Evolutionary conservation across 2,797 vertebrate species (phyloP).

Genomic region (Diplodus puntazzo): DNA sequence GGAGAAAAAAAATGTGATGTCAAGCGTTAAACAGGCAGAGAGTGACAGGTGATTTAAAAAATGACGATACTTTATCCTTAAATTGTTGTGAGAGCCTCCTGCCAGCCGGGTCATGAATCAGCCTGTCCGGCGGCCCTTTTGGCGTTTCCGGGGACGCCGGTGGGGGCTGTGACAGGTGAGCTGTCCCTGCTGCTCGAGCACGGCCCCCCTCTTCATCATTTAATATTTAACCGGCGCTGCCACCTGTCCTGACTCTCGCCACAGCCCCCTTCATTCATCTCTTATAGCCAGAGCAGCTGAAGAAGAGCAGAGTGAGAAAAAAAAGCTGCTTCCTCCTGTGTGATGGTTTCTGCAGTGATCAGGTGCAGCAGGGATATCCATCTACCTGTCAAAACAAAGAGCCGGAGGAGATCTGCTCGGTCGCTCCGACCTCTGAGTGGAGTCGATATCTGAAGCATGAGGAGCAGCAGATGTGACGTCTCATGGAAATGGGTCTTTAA

Average conservation of each 20-base stretch:
- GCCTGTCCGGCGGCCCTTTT: conserved; percentile 66
- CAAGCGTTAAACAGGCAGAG: conserved; percentile 67
- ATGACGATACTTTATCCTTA: conserved; percentile 83
- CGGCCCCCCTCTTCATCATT: conserved; percentile 79
- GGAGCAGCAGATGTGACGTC: background rate
- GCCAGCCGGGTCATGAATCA: conserved; percentile 84
- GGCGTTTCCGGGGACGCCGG: conserved; percentile 55
- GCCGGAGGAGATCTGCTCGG: background rate
- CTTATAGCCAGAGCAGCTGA: conserved; percentile 27
- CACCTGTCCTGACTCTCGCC: conserved; percentile 52
- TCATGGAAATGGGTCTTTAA: background rate
- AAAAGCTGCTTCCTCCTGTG: conserved; percentile 18
- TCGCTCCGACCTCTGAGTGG: background rate
- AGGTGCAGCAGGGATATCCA: conserved; percentile 51
- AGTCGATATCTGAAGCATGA: background rate
- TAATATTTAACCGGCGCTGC: conserved; percentile 81
- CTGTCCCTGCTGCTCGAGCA: conserved; percentile 57
- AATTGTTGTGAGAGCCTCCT: conserved; percentile 84
- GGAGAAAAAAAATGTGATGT: conserved; percentile 56
- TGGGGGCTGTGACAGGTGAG: conserved; percentile 76
- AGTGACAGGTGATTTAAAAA: conserved; percentile 52
- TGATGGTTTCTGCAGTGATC: conserved; percentile 39
- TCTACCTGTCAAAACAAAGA: conserved; percentile 55
- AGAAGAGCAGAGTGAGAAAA: conserved; percentile 12
- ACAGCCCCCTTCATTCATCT: conserved; percentile 57